Evolutionary conservation across 2,888 invertebrate species (phyloP).

Genomic region (Synanthedon vespiformis): DNA sequence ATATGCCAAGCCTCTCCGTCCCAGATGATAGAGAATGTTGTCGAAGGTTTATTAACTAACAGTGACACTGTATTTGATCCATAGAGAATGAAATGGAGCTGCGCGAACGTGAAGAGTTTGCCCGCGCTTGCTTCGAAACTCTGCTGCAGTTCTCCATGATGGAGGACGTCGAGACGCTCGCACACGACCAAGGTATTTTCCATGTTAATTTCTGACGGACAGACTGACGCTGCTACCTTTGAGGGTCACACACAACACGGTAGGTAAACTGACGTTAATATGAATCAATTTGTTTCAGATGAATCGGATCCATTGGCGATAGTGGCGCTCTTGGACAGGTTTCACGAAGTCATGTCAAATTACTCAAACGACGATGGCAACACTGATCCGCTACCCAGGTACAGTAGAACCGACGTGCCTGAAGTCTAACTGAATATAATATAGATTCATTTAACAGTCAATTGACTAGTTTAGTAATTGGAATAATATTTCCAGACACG

Average conservation of each 20-base stretch:
- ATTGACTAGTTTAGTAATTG: neutral
- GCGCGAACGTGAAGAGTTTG: slow-evolving; percentile 93
- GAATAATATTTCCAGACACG: slow-evolving; percentile 74
- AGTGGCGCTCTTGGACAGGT: slow-evolving; percentile 90
- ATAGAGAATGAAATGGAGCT: slow-evolving; percentile 82
- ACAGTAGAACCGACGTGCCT: no score
- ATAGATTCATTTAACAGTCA: neutral
- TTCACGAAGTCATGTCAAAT: slow-evolving; percentile 90
- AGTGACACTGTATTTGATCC: slow-evolving; percentile 1
- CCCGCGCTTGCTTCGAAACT: slow-evolving; percentile 96
- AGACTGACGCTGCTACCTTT: no score
- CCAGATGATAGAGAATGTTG: no score
- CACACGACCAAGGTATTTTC: slow-evolving; percentile 10
- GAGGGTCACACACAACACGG: no score
- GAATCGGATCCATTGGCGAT: slow-evolving; percentile 80
- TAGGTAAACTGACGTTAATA: neutral
- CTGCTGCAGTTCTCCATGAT: slow-evolving; percentile 91
- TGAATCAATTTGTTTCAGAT: slow-evolving; percentile 21
- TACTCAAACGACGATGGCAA: slow-evolving; percentile 70
- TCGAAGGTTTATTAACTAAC: neutral
- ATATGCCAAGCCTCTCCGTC: no score
- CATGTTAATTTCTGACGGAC: no score
- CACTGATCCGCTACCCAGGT: slow-evolving; percentile 52
- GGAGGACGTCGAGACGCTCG: slow-evolving; percentile 73
- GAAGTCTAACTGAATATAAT: neutral